Percentiles rank a stretch among this genome's conserved stretches.
phyloP scores from a whole-genome alignment of 2,888 invertebrate species.

The Sinodicranocentrus sp. region DNA sequence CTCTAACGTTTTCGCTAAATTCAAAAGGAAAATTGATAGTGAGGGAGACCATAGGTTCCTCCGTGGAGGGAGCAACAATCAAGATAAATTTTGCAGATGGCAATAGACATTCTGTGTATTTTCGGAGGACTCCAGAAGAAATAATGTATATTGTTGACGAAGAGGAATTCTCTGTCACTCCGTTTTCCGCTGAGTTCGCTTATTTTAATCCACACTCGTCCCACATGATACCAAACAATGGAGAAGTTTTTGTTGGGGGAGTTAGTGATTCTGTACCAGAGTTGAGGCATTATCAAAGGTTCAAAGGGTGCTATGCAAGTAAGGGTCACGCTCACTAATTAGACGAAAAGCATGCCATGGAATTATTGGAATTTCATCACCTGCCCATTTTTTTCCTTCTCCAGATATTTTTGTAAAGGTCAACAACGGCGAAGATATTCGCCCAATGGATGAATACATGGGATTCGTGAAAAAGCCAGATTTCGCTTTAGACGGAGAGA shows the following conservation, averaged over 20 bases:
- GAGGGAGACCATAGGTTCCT: slow-evolving; percentile 90
- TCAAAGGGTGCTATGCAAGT: slow-evolving; percentile 94
- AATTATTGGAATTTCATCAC: background rate
- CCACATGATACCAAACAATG: too few relatives aligned
- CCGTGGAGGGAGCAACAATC: slow-evolving; percentile 86
- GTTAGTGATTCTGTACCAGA: slow-evolving; percentile 88
- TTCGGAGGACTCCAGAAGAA: slow-evolving; percentile 84
- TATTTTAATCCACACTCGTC: background rate
- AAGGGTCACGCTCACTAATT: slow-evolving; percentile 78
- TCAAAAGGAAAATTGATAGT: slow-evolving; percentile 90
- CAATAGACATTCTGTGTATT: slow-evolving; percentile 87
- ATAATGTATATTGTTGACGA: slow-evolving; percentile 81
- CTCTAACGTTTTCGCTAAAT: slow-evolving; percentile 89
- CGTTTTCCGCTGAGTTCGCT: slow-evolving; percentile 33
- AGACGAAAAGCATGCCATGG: too few relatives aligned
- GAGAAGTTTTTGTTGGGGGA: slow-evolving; percentile 92
- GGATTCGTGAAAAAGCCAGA: slow-evolving; percentile 89
- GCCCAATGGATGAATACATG: slow-evolving; percentile 94
- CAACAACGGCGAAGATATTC: slow-evolving; percentile 87
- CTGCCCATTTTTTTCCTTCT: slow-evolving; percentile 70
- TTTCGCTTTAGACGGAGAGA: slow-evolving; percentile 91
- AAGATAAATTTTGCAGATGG: slow-evolving; percentile 90
- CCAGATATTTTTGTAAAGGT: slow-evolving; percentile 92
- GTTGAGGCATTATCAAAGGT: slow-evolving; percentile 90
- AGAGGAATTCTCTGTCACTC: slow-evolving; percentile 68